Base-by-base conservation (phyloP, 2,797 vertebrate genomes). In the Coregonus ussuriensis region DNA sequence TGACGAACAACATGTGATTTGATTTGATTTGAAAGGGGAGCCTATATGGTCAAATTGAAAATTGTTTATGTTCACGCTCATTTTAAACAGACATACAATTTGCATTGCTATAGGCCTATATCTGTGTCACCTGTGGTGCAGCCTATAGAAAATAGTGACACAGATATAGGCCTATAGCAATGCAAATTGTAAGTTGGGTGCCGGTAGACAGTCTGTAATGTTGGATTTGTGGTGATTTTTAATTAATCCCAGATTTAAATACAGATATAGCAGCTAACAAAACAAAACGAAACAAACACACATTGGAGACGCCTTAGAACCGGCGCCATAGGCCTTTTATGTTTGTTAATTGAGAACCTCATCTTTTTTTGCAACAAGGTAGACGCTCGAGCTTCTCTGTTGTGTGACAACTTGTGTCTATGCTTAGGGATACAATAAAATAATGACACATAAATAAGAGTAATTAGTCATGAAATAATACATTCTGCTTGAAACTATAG, bases 401-500 rank as follows among this genome's bases (percentile, higher is more conserved):
- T 47, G 41, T 47, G 41, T 11, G 59, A 63, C 59, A 63, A 63
- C 59, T 25, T 63, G 7, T 63, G 9, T 29, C 25, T 21, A 63
- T 63, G 59, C 59, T 7, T 13, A 63, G 21, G 59, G 21, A 29
- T 63, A 63, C 21, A 71, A 56, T 78, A 6, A 29, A 16, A 72
- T 0, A 41, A 71, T 21, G 51, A 73, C 71, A 62, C 69, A 51
- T 52, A 70, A 70, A 65, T 73, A 37, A 67, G 35, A 53, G 9
- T 62, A 74, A 81, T 37, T 33, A 62, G 70, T 72, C 6, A 62
- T 51, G 73, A 68, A 77, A 71, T 47, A 74, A 70, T 1, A n/a
- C 35, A 67, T 35, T 77, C 72, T 62, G 80, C 71, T 37, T 78
- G 74, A 74, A 82, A 75, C 91, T 90, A 87, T 90, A 92, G 88